These are phyloP conservation scores for Autographa gamma DNA, from an alignment of 2,888 invertebrate genomes.

Conservation along the genomic window DNA sequence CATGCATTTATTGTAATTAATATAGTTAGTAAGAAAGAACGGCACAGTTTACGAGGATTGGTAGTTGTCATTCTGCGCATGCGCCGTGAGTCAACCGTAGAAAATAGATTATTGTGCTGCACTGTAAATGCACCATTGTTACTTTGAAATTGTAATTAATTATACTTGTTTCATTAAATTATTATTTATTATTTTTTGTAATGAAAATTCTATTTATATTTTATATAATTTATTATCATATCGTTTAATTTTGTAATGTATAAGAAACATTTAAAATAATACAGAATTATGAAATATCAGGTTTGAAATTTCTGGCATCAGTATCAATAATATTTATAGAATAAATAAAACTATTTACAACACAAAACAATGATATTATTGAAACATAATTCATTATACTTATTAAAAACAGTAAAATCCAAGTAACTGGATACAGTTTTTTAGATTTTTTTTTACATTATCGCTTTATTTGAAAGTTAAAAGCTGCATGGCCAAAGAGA, in stretches of 20 bases:
- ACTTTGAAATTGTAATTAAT: slow-evolving; percentile 10
- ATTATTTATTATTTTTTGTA: neutral
- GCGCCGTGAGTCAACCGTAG: slow-evolving; percentile 34
- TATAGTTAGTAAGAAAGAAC: slow-evolving; percentile 17
- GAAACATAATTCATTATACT: too few species aligned
- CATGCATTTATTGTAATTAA: neutral
- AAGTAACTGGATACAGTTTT: too few species aligned
- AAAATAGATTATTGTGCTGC: slow-evolving; percentile 42
- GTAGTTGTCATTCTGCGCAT: slow-evolving; percentile 25
- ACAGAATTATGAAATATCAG: neutral
- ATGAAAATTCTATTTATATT: neutral
- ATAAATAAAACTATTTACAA: neutral
- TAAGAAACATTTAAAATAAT: neutral
- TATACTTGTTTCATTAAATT: neutral
- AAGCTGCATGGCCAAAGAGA: too few species aligned
- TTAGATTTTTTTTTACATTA: too few species aligned
- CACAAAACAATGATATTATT: too few species aligned
- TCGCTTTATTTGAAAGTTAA: too few species aligned
- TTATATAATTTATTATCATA: neutral
- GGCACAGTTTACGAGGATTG: slow-evolving; percentile 7
- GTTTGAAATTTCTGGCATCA: neutral
- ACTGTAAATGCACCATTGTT: slow-evolving; percentile 22
- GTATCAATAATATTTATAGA: neutral
- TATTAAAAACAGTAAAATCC: too few species aligned
- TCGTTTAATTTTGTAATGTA: neutral